Conservation (phyloP, 2,888 invertebrate genomes). For the Philhelius pedissequus region DNA sequence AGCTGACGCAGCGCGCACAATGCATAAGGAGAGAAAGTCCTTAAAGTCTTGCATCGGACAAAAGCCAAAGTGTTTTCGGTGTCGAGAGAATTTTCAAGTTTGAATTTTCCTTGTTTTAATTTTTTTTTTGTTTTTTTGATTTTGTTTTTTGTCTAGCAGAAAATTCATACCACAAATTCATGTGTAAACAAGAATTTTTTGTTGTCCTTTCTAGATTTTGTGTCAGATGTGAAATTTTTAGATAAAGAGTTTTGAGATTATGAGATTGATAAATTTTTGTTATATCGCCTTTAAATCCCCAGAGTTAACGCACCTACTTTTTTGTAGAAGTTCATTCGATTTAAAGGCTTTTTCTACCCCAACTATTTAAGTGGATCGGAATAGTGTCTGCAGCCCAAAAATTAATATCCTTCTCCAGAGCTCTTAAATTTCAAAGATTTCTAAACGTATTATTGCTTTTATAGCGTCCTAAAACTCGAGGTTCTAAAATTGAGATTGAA, state of each 20-base stretch:
- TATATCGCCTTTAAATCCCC: too few species aligned
- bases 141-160: not conserved
- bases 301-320: too few species aligned
- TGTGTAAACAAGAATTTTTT: not conserved
- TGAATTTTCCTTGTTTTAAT: not conserved
- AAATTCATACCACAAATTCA: not conserved
- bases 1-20: not conserved
- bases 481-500: too few species aligned
- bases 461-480: too few species aligned
- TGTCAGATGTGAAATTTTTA: not conserved
- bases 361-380: too few species aligned
- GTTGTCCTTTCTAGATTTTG: not conserved
- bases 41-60: not conserved
- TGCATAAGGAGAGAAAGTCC: not conserved
- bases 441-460: too few species aligned
- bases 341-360: too few species aligned
- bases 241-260: not conserved
- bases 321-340: too few species aligned
- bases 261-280: not conserved
- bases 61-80: constrained; percentile 54
- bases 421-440: too few species aligned
- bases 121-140: not conserved
- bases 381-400: too few species aligned
- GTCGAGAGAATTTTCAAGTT: constrained; percentile 15
- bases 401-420: too few species aligned